Conservation (phyloP, 2,888 invertebrate species). For the Drosophila bunnanda region DNA sequence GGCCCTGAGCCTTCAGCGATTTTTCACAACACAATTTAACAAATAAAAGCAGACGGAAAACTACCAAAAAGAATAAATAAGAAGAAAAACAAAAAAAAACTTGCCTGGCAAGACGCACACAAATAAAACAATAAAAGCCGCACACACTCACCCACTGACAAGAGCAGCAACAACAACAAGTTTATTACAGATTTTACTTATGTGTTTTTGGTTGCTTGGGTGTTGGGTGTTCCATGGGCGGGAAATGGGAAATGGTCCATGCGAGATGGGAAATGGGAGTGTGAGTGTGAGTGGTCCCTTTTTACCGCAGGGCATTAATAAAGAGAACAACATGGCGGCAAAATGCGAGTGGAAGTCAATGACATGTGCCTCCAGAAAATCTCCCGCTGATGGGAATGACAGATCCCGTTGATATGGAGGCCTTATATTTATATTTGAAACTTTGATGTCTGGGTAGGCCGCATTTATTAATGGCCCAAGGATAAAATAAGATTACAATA, state of each 20-base stretch:
- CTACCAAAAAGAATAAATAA: conserved; percentile 43
- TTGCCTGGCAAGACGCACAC: conserved; percentile 62
- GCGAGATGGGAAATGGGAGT: background rate
- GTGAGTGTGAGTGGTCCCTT: conserved; percentile 20
- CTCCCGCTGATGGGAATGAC: conserved; percentile 28
- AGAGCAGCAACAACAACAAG: conserved; percentile 56
- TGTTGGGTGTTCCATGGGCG: background rate
- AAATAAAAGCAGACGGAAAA: conserved; percentile 67
- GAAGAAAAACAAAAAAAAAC: conserved; percentile 52
- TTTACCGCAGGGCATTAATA: conserved; percentile 75
- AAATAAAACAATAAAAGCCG: conserved; percentile 79
- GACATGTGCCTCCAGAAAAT: conserved; percentile 38
- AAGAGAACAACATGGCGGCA: conserved; percentile 63
- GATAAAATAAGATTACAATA: background rate
- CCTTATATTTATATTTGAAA: conserved; percentile 1
- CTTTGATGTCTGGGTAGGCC: conserved; percentile 1
- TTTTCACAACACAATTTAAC: conserved; percentile 79
- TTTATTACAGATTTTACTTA: conserved; percentile 80
- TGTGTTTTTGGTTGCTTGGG: conserved; percentile 62
- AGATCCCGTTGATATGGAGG: conserved; percentile 22
- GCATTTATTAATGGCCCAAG: conserved; percentile 1
- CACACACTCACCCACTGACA: conserved; percentile 37
- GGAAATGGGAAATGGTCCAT: conserved; percentile 3
- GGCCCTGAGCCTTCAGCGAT: conserved; percentile 68
- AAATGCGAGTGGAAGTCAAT: conserved; percentile 57